phyloP scores from a whole-genome alignment of 2,888 invertebrate species.

The Rhabditoides inermis region DNA sequence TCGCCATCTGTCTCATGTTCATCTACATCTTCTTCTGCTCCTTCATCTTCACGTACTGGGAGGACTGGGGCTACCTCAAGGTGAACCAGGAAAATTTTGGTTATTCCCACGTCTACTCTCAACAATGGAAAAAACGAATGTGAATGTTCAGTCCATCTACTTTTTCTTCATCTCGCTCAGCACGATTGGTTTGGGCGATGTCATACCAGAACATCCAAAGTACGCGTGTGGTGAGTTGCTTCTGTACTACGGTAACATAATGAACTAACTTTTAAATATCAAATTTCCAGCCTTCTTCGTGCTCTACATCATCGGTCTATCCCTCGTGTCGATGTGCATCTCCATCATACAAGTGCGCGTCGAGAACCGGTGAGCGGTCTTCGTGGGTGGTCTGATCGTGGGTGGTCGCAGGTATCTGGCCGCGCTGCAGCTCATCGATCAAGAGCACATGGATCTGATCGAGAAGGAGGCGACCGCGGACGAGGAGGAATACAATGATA shows the following conservation, averaged over 20 bases:
- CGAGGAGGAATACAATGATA: neutral
- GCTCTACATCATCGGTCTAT: slow-evolving; percentile 42
- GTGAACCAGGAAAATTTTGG: no score
- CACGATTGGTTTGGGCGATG: slow-evolving; percentile 48
- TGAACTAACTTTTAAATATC: slow-evolving; percentile 2
- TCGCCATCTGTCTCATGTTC: slow-evolving; percentile 26
- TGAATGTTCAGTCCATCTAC: slow-evolving; percentile 45
- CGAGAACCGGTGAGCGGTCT: no score
- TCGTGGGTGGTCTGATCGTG: no score
- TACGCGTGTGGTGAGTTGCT: slow-evolving; percentile 28
- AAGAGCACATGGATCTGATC: slow-evolving; percentile 22
- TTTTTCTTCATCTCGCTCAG: slow-evolving; percentile 45
- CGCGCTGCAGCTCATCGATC: slow-evolving; percentile 42
- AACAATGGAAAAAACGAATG: no score
- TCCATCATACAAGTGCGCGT: slow-evolving; percentile 37
- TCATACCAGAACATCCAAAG: slow-evolving; percentile 43
- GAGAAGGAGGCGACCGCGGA: slow-evolving; percentile 2
- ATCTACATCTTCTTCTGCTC: slow-evolving; percentile 40
- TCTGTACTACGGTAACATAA: neutral
- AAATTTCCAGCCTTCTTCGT: slow-evolving; percentile 32
- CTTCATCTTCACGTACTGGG: slow-evolving; percentile 39
- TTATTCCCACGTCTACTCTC: no score
- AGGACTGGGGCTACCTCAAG: slow-evolving; percentile 44
- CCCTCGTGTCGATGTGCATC: slow-evolving; percentile 44
- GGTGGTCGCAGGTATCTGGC: no score